A percentile compares a stretch with the other conserved stretches of the same genome.
These are phyloP conservation scores for Labeo catla DNA, from an alignment of 2,113 vertebrate species.

Conservation along the genomic window DNA sequence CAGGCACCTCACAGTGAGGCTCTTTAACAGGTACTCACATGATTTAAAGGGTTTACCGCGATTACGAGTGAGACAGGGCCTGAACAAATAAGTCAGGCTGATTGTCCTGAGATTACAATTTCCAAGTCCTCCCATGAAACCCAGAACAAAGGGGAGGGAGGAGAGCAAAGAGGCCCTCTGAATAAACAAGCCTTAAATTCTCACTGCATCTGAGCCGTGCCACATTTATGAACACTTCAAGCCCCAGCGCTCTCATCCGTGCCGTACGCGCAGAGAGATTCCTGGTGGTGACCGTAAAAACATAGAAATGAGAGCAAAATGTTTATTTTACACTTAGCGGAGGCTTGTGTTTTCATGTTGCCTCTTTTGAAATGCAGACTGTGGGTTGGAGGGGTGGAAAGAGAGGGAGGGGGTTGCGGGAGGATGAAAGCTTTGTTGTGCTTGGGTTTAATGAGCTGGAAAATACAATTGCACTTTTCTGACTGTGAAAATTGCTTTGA, in stretches of 20 bases:
- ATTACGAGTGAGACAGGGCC: constrained; percentile 70
- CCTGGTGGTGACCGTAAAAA: constrained; percentile 40
- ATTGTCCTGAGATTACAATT: constrained; percentile 80
- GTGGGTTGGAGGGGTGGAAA: constrained; percentile 58
- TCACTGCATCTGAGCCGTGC: constrained; percentile 58
- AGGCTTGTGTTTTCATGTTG: constrained; percentile 57
- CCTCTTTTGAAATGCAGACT: constrained; percentile 61
- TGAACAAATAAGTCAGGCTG: constrained; percentile 79
- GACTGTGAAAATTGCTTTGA: constrained; percentile 85
- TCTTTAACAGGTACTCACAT: constrained; percentile 58
- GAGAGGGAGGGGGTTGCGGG: constrained; percentile 59
- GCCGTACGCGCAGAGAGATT: constrained; percentile 50
- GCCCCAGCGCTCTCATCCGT: background rate
- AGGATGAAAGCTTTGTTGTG: constrained; percentile 80
- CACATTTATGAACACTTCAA: constrained; percentile 49
- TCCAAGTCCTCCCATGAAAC: constrained; percentile 76
- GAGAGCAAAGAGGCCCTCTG: constrained; percentile 74
- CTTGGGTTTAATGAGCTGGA: constrained; percentile 84
- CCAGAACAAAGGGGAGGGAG: constrained; percentile 73
- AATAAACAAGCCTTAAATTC: constrained; percentile 81
- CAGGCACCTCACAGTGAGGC: constrained; percentile 38
- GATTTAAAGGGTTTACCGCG: constrained; percentile 62
- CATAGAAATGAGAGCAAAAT: constrained; percentile 45
- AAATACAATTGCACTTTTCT: constrained; percentile 84
- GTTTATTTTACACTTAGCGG: constrained; percentile 61